phyloP scores from a whole-genome alignment of 2,797 vertebrate genomes.

The Urophycis tenuis region DNA sequence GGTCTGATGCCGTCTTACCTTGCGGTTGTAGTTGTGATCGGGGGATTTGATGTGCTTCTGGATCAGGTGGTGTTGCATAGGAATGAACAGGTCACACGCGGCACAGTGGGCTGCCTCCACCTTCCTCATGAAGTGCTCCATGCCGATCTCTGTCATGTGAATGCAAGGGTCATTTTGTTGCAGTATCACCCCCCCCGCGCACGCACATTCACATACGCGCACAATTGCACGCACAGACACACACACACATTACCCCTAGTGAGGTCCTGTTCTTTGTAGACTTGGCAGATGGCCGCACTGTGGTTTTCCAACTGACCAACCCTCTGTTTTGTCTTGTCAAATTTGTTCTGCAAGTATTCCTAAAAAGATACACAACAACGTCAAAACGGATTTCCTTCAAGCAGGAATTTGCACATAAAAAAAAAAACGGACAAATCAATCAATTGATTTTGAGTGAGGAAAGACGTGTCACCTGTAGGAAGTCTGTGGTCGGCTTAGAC shows the following conservation, averaged over 20 bases:
- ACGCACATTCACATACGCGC: not conserved
- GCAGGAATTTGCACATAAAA: not conserved
- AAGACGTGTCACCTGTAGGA: conserved; percentile 75
- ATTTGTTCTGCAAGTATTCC: conserved; percentile 86
- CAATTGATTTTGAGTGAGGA: not conserved
- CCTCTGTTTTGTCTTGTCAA: conserved; percentile 81
- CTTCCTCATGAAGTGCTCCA: conserved; percentile 93
- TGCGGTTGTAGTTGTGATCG: conserved; percentile 88
- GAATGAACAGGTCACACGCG: conserved; percentile 90
- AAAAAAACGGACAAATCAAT: not conserved
- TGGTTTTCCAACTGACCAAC: conserved; percentile 78
- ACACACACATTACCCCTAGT: conserved; percentile 71
- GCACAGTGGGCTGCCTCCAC: conserved; percentile 91
- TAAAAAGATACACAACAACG: conserved; percentile 38
- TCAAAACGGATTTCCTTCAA: not conserved
- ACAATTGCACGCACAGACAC: not conserved
- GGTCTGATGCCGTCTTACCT: conserved; percentile 62
- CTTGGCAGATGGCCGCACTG: conserved; percentile 80
- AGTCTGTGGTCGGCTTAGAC: conserved; percentile 87
- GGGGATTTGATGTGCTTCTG: conserved; percentile 86
- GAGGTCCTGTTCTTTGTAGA: conserved; percentile 85
- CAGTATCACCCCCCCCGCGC: not conserved
- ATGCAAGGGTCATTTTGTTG: not conserved
- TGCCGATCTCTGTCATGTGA: conserved; percentile 72
- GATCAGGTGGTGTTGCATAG: conserved; percentile 86